These are phyloP conservation scores for Notarius lentiginosus DNA, from an alignment of 2,113 vertebrate species.

Conservation along the genomic window DNA sequence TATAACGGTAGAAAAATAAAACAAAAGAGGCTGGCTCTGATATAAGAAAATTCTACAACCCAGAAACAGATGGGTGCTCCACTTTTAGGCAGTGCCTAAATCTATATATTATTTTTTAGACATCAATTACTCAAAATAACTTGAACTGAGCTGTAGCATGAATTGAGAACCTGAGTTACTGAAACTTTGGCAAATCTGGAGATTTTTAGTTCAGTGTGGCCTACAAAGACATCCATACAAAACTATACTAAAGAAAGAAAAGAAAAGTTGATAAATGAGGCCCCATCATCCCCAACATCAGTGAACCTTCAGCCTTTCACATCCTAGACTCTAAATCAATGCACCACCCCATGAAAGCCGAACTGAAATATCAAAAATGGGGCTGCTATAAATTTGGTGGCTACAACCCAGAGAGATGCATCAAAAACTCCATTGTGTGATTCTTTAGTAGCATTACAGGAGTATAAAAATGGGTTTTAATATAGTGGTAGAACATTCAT, in stretches of 20 bases:
- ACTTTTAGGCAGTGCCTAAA: too few species aligned
- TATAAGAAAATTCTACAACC: too few species aligned
- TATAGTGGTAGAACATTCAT: not conserved
- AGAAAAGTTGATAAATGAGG: not conserved
- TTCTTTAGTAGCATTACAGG: not conserved
- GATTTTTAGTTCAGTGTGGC: not conserved
- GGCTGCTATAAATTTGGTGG: slow-evolving; percentile 2
- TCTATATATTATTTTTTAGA: not conserved
- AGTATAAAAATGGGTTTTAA: not conserved
- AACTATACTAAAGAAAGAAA: not conserved
- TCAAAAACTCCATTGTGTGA: not conserved
- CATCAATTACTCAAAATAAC: not conserved
- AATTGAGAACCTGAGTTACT: not conserved
- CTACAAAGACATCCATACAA: not conserved
- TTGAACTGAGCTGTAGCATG: not conserved
- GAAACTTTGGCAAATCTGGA: not conserved
- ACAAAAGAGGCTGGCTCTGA: too few species aligned
- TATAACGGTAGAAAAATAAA: too few species aligned
- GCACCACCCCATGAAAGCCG: not conserved
- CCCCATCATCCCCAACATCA: not conserved
- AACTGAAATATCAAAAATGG: not conserved
- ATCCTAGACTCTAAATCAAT: not conserved
- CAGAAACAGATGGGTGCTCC: too few species aligned
- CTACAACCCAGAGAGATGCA: not conserved
- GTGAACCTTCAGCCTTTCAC: not conserved